phyloP scores from a whole-genome alignment of 2,888 invertebrate genomes.

The Ecliptopera silaceata region DNA sequence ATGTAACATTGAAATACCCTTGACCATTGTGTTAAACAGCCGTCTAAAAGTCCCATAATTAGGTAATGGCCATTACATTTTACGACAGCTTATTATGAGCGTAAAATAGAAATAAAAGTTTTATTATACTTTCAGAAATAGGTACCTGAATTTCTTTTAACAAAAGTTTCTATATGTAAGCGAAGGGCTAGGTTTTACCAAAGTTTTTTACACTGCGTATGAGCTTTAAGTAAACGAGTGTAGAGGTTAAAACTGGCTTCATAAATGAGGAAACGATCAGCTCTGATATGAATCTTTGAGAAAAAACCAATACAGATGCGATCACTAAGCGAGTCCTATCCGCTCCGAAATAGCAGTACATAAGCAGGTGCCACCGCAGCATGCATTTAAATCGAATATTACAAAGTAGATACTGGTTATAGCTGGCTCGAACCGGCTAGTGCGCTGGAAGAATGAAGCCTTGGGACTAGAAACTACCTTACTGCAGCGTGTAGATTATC shows the following conservation, averaged over 20 bases:
- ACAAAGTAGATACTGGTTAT: conserved; percentile 50
- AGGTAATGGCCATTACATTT: neutral
- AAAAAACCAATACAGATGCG: conserved; percentile 28
- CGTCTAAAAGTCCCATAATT: neutral
- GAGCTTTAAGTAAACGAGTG: neutral
- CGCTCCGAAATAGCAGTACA: conserved; percentile 24
- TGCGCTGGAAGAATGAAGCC: conserved; percentile 2
- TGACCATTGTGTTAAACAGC: neutral
- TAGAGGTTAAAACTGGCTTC: conserved; percentile 5
- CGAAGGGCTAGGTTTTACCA: too few relatives aligned
- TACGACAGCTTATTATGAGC: neutral
- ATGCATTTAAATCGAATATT: conserved; percentile 74
- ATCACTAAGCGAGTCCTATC: conserved; percentile 23
- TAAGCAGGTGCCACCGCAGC: conserved; percentile 46
- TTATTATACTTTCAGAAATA: neutral
- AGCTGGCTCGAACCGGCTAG: conserved; percentile 38
- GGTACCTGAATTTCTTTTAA: too few relatives aligned
- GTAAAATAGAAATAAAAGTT: neutral
- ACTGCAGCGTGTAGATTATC: too few relatives aligned
- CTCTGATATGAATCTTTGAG: conserved; percentile 24
- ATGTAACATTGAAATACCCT: too few relatives aligned
- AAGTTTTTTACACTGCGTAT: too few relatives aligned
- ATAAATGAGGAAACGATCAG: conserved; percentile 19
- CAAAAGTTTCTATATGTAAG: too few relatives aligned
- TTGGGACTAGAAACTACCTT: conserved; percentile 1